Conservation (phyloP, 2,797 vertebrate species). For the Ptychadena robeensis region DNA sequence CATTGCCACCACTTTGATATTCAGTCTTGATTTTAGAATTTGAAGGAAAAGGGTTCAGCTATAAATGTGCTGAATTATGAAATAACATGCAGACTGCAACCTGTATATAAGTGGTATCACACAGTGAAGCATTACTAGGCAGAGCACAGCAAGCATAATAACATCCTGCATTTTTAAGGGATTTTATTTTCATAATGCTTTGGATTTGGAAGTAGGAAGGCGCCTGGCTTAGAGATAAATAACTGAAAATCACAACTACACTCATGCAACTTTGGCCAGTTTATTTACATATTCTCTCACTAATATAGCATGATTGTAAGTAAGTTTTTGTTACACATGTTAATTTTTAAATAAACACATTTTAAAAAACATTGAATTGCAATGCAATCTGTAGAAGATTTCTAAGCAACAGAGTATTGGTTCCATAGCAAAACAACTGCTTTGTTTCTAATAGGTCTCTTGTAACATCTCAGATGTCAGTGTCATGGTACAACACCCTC, state of each 20-base stretch:
- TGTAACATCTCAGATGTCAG: too few species aligned
- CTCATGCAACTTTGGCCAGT: neutral
- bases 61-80: neutral
- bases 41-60: neutral
- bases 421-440: too few species aligned
- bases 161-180: neutral
- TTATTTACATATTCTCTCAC: neutral
- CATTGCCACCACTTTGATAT: neutral
- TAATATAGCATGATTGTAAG: too few species aligned
- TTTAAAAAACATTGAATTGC: too few species aligned
- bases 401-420: too few species aligned
- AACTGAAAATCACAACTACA: neutral
- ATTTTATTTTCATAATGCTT: neutral
- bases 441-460: too few species aligned
- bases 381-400: too few species aligned
- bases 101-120: neutral
- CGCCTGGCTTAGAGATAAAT: too few species aligned
- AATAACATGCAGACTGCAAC: neutral
- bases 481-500: too few species aligned
- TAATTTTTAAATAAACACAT: too few species aligned
- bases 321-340: too few species aligned
- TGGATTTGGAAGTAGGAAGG: too few species aligned
- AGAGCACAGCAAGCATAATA: neutral
- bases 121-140: neutral
- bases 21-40: neutral